Percentiles rank a stretch among this genome's conserved stretches.
Conservation (phyloP, 2,113 vertebrate species). For the Lichenostomus cassidix region DNA sequence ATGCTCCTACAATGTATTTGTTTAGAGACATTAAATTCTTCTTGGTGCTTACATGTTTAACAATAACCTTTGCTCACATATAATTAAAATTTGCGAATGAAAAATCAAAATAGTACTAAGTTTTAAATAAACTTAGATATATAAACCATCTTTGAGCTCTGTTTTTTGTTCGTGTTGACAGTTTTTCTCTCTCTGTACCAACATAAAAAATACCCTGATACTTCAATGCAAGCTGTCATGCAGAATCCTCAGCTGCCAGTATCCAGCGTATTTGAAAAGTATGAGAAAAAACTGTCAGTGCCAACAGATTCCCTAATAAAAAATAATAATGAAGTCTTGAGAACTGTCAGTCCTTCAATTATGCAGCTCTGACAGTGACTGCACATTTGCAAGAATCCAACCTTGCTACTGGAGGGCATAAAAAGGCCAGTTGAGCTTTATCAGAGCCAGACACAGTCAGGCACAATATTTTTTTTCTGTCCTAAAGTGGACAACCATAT, state of each 20-base stretch:
- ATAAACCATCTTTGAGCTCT: background rate
- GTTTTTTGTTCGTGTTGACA: conserved; percentile 29
- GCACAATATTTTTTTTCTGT: background rate
- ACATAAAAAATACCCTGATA: conserved; percentile 24
- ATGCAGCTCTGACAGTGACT: background rate
- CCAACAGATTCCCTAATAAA: conserved; percentile 33
- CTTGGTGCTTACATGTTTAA: background rate
- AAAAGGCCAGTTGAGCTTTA: background rate
- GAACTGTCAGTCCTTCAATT: conserved; percentile 39
- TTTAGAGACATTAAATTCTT: conserved; percentile 1
- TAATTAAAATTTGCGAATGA: conserved; percentile 38
- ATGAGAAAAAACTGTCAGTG: conserved; percentile 36
- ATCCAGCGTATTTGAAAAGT: background rate
- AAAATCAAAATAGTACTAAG: conserved; percentile 29
- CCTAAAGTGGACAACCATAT: background rate
- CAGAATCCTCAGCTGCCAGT: conserved; percentile 35
- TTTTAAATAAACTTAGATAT: conserved; percentile 29
- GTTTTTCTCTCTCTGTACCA: conserved; percentile 19
- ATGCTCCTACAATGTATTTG: background rate
- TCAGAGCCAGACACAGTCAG: background rate
- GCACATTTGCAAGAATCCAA: background rate
- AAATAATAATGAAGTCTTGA: conserved; percentile 55
- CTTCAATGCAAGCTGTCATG: background rate
- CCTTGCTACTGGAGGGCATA: background rate
- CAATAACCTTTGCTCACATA: background rate